A percentile compares a stretch with the other conserved stretches of the same genome.
Evolutionary conservation across 23 tunicate genomes (phyloP).

Genomic region (Ascidia mentula): DNA sequence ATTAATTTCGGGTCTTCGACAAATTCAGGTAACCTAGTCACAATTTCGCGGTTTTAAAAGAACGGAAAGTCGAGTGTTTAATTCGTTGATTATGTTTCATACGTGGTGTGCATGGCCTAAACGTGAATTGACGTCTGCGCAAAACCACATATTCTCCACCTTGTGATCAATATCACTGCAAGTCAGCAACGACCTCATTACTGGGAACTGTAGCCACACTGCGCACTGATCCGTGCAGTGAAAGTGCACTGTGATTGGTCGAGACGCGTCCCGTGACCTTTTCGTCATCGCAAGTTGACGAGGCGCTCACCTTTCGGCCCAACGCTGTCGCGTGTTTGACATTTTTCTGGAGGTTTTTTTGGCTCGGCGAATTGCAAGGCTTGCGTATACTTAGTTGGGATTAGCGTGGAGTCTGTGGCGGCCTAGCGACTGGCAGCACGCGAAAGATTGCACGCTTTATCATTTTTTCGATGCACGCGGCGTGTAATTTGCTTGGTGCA

Average conservation of each 20-base stretch:
- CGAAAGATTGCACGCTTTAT: background rate
- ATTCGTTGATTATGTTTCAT: too few species aligned
- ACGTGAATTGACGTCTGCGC: background rate
- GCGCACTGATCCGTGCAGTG: slow-evolving; percentile 2
- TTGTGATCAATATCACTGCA: background rate
- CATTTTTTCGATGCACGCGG: too few species aligned
- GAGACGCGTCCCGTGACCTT: background rate
- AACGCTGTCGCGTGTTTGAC: background rate
- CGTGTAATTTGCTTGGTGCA: too few species aligned
- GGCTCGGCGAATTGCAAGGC: background rate
- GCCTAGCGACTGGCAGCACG: background rate
- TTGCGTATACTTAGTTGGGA: background rate
- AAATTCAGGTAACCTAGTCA: too few species aligned
- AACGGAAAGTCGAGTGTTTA: too few species aligned
- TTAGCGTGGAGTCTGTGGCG: background rate
- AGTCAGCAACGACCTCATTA: background rate
- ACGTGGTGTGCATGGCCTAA: too few species aligned
- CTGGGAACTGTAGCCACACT: background rate
- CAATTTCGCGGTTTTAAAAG: too few species aligned
- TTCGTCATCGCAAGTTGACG: background rate
- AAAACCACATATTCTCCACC: background rate
- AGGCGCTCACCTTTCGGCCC: slow-evolving; percentile 4
- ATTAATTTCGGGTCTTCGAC: too few species aligned
- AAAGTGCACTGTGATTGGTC: slow-evolving; percentile 1
- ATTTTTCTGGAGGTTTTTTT: background rate